phyloP scores from a whole-genome alignment of 2,797 vertebrate genomes.

The Sebastes cheni region DNA sequence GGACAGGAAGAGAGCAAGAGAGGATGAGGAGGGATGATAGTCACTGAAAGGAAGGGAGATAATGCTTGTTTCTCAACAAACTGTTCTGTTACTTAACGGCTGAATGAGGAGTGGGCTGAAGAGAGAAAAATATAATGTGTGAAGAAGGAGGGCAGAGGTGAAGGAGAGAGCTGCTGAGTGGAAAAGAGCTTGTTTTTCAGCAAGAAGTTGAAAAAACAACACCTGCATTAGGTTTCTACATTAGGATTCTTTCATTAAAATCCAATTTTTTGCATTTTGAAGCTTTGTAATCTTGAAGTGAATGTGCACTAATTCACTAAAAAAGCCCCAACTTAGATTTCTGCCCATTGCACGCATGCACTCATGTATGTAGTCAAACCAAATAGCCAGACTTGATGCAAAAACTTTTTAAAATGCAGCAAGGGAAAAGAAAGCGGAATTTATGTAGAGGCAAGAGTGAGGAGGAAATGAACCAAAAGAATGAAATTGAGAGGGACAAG shows the following conservation, averaged over 20 bases:
- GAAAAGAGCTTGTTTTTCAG: neutral
- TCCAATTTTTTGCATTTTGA: neutral
- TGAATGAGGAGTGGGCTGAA: neutral
- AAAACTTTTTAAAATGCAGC: neutral
- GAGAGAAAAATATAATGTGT: neutral
- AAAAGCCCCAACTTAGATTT: neutral
- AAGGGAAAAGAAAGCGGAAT: neutral
- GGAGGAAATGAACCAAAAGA: neutral
- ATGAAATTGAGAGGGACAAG: slow-evolving; percentile 11
- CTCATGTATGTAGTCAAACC: neutral
- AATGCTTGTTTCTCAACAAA: neutral
- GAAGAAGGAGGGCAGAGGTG: neutral
- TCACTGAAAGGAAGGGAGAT: neutral
- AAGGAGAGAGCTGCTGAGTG: slow-evolving; percentile 12
- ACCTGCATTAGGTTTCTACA: neutral
- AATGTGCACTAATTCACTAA: neutral
- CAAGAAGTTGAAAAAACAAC: neutral
- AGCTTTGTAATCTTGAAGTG: neutral
- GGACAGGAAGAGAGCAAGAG: neutral
- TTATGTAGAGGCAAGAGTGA: neutral
- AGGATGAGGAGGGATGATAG: neutral
- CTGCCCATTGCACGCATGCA: neutral
- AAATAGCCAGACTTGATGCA: neutral
- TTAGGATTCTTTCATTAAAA: neutral
- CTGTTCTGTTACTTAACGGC: neutral